A percentile compares a stretch with the other conserved stretches of the same genome.
Conservation (phyloP, 2,888 invertebrate genomes). For the Ethmia dodecea region DNA sequence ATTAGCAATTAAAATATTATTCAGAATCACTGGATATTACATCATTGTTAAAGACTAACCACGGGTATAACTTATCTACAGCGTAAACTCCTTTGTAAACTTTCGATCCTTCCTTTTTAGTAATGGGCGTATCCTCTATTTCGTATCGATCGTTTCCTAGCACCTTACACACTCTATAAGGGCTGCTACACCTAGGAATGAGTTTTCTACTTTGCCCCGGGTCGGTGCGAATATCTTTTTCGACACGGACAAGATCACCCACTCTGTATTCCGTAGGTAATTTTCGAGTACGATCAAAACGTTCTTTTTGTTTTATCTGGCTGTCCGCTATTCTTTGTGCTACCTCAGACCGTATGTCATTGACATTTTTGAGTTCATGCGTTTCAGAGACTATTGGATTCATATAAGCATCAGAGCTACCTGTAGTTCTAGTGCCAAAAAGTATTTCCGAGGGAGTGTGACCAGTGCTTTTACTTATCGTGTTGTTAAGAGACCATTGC, state of each 20-base stretch:
- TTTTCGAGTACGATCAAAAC: conserved; percentile 14
- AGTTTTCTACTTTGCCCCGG: conserved; percentile 7
- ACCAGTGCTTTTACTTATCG: conserved; percentile 10
- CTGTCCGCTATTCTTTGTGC: background rate
- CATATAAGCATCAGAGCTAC: conserved; percentile 10
- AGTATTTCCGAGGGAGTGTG: background rate
- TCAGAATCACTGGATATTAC: conserved; percentile 7
- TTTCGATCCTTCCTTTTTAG: background rate
- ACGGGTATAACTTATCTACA: conserved; percentile 1
- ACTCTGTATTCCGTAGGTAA: conserved; percentile 9
- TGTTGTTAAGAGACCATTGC: conserved; percentile 14
- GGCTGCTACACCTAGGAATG: background rate
- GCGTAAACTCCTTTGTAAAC: background rate
- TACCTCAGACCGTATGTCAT: conserved; percentile 1
- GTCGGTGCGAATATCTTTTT: conserved; percentile 6
- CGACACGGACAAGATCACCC: conserved; percentile 18
- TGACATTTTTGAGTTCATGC: background rate
- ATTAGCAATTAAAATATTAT: background rate
- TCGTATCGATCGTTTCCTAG: background rate
- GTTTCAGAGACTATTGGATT: conserved; percentile 11
- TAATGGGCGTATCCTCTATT: background rate
- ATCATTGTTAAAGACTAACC: conserved; percentile 6
- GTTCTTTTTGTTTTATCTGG: conserved; percentile 17
- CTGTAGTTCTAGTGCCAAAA: conserved; percentile 12
- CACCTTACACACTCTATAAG: background rate